A percentile compares a stretch with the other conserved stretches of the same genome.
These are phyloP conservation scores for Clamator glandarius DNA, from an alignment of 2,797 vertebrate genomes.

Conservation along the genomic window DNA sequence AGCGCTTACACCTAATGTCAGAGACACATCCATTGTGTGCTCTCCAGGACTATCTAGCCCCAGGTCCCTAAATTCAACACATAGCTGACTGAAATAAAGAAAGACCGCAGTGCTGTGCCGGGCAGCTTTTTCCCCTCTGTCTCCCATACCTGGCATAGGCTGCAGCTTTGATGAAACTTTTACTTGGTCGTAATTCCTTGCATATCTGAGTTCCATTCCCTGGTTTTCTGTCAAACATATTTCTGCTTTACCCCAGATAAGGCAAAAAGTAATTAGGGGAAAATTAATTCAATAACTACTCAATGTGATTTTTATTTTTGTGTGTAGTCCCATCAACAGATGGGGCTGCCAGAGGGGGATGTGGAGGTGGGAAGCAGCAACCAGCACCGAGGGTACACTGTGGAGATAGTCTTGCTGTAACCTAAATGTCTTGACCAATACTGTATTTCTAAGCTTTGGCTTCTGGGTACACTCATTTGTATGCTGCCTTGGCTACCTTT, in stretches of 20 bases:
- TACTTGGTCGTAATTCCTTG: not conserved
- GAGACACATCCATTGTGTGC: rapidly evolving
- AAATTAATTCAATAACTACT: not conserved
- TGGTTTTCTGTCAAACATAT: not conserved
- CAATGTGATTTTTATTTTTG: not conserved
- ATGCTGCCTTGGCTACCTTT: not conserved
- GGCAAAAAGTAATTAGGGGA: not conserved
- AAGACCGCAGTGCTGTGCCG: rapidly evolving
- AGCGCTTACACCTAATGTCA: not conserved
- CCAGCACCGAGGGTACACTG: not conserved
- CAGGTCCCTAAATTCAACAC: rapidly evolving
- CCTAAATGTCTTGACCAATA: not conserved
- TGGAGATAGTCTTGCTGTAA: not conserved
- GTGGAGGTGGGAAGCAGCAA: too few relatives aligned
- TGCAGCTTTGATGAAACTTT: not conserved
- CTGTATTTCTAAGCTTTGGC: not conserved
- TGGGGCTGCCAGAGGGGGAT: not conserved
- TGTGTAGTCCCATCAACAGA: not conserved
- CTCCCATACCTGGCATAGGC: not conserved
- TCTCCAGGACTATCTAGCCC: not conserved
- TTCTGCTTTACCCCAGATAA: not conserved
- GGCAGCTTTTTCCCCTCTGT: not conserved
- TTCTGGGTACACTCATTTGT: not conserved
- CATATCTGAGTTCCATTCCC: not conserved
- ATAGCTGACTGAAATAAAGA: not conserved